Conservation (phyloP, 2,113 vertebrate species). For the Catharus fuscescens region DNA sequence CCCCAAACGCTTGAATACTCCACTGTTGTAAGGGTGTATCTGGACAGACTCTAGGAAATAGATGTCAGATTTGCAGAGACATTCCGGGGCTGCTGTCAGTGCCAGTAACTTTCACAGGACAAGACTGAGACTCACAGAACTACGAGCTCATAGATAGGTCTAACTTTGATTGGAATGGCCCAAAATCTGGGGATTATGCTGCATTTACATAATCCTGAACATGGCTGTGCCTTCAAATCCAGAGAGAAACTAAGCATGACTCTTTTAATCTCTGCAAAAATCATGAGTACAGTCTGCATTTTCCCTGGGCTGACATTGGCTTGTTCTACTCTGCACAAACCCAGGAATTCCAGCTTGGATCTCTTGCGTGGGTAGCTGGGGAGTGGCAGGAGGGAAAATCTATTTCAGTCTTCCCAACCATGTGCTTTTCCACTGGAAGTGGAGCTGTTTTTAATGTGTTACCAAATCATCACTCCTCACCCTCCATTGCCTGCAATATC, state of each 20-base stretch:
- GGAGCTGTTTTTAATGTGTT: background rate
- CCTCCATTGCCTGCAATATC: background rate
- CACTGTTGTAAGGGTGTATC: background rate
- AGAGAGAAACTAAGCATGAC: background rate
- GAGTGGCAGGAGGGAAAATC: background rate
- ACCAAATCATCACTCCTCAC: background rate
- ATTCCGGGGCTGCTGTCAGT: background rate
- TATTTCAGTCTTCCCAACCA: background rate
- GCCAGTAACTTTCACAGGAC: background rate
- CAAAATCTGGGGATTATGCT: background rate
- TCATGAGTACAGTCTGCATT: background rate
- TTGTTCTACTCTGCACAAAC: background rate
- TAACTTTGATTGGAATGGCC: background rate
- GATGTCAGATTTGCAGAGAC: background rate
- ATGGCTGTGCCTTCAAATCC: background rate
- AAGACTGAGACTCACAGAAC: background rate
- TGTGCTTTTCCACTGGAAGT: conserved; percentile 5
- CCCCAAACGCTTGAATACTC: background rate
- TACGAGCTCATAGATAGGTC: background rate
- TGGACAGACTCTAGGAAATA: background rate
- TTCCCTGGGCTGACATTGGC: background rate
- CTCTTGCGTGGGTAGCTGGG: background rate
- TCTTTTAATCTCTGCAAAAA: background rate
- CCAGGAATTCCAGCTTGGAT: background rate
- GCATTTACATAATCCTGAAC: background rate